Conservation (phyloP, 2,113 vertebrate genomes). For the Notiomystis cincta region DNA sequence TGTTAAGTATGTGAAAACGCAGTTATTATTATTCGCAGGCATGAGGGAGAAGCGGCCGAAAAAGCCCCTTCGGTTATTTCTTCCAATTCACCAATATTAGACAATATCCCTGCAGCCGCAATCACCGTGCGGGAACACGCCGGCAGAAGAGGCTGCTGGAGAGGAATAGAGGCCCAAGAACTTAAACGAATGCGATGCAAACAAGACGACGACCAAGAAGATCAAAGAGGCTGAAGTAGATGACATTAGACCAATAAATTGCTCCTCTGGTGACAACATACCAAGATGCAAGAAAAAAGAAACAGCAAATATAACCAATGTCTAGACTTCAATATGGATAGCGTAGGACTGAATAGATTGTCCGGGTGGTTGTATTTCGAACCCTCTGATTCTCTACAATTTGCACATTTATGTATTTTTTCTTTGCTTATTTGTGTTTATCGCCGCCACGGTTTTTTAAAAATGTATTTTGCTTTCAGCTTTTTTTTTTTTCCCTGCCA, state of each 20-base stretch:
- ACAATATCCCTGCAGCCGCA: background rate
- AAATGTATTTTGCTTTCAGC: background rate
- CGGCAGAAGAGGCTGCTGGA: background rate
- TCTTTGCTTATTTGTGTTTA: background rate
- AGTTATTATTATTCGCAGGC: background rate
- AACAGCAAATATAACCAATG: constrained; percentile 17
- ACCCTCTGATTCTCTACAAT: background rate
- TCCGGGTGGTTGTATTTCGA: background rate
- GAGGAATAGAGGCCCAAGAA: constrained; percentile 53
- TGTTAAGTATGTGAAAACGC: background rate
- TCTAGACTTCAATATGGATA: constrained; percentile 53
- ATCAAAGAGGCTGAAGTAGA: constrained; percentile 72
- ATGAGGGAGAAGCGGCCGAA: background rate
- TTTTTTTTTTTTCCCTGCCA: background rate
- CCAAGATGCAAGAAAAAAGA: constrained; percentile 56
- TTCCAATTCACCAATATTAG: background rate
- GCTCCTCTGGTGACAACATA: constrained; percentile 58
- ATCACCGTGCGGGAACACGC: background rate
- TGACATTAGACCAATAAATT: constrained; percentile 74
- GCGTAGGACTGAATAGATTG: background rate
- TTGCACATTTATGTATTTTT: background rate
- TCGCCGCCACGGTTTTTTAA: rapidly evolving
- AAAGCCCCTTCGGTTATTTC: background rate
- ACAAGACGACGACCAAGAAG: constrained; percentile 35
- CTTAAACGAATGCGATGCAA: constrained; percentile 47